Evolutionary conservation across 2,888 invertebrate genomes (phyloP).

Genomic region (Leptogaster cylindrica): DNA sequence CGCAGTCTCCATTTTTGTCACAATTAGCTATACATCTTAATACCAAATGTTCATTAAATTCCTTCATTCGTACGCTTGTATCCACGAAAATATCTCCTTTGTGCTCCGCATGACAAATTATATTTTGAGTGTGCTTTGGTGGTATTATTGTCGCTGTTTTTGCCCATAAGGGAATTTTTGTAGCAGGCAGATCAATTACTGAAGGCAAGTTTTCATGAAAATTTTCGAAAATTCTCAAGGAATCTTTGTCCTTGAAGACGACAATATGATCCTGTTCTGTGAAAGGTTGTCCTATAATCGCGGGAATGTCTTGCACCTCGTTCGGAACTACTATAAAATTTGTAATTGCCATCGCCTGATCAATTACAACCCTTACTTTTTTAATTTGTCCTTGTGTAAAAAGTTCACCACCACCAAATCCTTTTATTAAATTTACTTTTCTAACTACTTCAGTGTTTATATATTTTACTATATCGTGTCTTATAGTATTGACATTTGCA

Average conservation of each 20-base stretch:
- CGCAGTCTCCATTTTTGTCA: neutral
- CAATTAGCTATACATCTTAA: neutral
- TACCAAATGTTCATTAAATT: neutral
- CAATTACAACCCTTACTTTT: neutral
- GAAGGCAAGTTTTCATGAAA: neutral
- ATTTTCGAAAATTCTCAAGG: neutral
- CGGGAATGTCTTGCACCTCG: neutral
- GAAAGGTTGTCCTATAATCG: neutral
- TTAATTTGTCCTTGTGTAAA: neutral
- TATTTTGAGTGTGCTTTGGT: neutral
- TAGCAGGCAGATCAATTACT: neutral
- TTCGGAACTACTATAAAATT: neutral
- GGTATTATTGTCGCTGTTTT: neutral
- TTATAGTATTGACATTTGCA: conserved; percentile 15
- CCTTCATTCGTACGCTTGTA: neutral
- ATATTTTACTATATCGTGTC: neutral
- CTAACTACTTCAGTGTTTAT: neutral
- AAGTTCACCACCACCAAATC: conserved; percentile 4
- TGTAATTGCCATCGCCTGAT: neutral
- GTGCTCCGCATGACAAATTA: neutral
- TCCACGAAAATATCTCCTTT: neutral
- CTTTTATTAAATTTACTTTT: neutral
- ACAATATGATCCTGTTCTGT: neutral
- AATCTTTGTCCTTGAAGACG: neutral
- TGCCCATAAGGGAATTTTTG: neutral